A percentile compares a stretch with the other conserved stretches of the same genome.
Evolutionary conservation across 2,797 vertebrate species (phyloP).

Genomic region (Coendou prehensilis): DNA sequence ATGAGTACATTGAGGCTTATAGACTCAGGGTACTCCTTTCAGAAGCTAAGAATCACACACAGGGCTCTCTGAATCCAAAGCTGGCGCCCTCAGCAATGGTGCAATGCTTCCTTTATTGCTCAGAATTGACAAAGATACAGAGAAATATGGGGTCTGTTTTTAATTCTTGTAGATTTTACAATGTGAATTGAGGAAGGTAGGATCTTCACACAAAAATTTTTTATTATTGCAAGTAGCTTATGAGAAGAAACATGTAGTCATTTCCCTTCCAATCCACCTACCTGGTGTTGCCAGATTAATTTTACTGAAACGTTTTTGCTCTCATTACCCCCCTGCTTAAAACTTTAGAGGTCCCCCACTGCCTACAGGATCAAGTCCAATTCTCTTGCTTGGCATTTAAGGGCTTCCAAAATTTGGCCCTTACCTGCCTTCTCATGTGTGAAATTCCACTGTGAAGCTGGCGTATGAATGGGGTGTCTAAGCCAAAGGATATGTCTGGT

Average conservation of each 20-base stretch:
- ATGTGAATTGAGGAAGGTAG: slow-evolving; percentile 31
- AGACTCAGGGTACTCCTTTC: not conserved
- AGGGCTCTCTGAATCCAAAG: not conserved
- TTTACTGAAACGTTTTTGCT: slow-evolving; percentile 65
- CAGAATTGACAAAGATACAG: slow-evolving; percentile 19
- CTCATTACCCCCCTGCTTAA: slow-evolving; percentile 66
- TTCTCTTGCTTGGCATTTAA: slow-evolving; percentile 73
- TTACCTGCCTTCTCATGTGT: slow-evolving; percentile 81
- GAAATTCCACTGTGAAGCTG: slow-evolving; percentile 78
- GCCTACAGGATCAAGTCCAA: slow-evolving; percentile 75
- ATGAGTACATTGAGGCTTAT: not conserved
- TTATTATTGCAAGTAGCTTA: not conserved
- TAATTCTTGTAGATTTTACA: slow-evolving; percentile 60
- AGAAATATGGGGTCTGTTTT: not conserved
- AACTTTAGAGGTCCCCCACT: slow-evolving; percentile 72
- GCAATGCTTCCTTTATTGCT: not conserved
- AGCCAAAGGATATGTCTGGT: slow-evolving; percentile 70
- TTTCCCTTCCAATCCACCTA: slow-evolving; percentile 51
- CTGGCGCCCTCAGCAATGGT: not conserved
- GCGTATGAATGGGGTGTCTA: not conserved
- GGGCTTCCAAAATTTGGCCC: slow-evolving; percentile 74
- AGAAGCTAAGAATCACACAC: not conserved
- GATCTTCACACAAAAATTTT: not conserved
- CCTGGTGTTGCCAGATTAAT: slow-evolving; percentile 60
- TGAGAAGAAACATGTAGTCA: slow-evolving; percentile 32